These are phyloP conservation scores for Tenthredo amoena DNA, from an alignment of 2,888 invertebrate genomes.

Conservation along the genomic window DNA sequence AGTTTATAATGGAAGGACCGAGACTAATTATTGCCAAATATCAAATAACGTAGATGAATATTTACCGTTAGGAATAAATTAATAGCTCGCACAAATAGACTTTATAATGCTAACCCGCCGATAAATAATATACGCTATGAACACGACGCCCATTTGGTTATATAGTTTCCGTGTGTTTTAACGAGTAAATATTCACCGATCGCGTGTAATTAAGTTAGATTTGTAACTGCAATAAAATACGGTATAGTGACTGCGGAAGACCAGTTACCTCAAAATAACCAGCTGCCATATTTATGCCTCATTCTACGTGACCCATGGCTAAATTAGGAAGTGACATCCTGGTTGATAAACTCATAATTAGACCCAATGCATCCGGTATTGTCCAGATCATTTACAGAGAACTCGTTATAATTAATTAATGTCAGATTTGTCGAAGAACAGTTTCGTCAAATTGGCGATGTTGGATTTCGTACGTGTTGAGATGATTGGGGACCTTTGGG, in stretches of 20 bases:
- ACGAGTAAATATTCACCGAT: background rate
- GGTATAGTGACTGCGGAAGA: conserved; percentile 4
- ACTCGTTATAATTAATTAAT: background rate
- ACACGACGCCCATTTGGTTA: background rate
- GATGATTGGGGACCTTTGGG: no score
- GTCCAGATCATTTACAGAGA: background rate
- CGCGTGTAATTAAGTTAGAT: conserved; percentile 26
- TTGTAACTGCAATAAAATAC: conserved; percentile 29
- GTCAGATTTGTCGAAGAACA: background rate
- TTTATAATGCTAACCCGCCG: conserved; percentile 32
- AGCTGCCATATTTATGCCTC: conserved; percentile 11
- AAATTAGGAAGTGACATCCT: background rate
- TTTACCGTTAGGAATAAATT: background rate
- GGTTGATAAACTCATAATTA: background rate
- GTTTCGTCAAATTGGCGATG: background rate
- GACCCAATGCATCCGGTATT: conserved; percentile 1
- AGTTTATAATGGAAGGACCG: background rate
- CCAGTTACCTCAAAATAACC: conserved; percentile 3
- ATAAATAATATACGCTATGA: conserved; percentile 42
- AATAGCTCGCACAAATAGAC: conserved; percentile 20
- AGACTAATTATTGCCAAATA: conserved; percentile 28
- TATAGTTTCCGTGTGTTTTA: conserved; percentile 21
- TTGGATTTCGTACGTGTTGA: background rate
- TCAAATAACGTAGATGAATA: conserved; percentile 16
- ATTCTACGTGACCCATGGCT: background rate